phyloP scores from a whole-genome alignment of 2,113 vertebrate genomes.

The Chloebia gouldiae region DNA sequence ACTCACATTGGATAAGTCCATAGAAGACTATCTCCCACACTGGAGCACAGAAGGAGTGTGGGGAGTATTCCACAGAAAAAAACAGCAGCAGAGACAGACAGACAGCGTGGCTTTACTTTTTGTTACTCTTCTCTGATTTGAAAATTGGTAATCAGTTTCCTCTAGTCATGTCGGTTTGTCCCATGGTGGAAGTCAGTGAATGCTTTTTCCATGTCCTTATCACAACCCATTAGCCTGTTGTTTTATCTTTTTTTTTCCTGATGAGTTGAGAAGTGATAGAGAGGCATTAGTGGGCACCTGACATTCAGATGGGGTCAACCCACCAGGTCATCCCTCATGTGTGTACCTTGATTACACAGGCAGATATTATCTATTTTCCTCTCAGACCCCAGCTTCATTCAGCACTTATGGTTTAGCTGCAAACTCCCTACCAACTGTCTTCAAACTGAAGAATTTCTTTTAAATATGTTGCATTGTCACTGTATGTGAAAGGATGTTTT shows the following conservation, averaged over 20 bases:
- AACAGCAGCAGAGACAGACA: not conserved
- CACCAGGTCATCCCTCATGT: not conserved
- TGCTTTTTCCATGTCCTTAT: not conserved
- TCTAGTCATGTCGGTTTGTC: not conserved
- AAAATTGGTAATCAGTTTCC: not conserved
- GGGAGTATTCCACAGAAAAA: not conserved
- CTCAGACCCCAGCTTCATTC: not conserved
- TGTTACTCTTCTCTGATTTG: not conserved
- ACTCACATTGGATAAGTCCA: not conserved
- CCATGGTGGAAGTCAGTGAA: too few relatives aligned
- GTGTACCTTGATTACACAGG: not conserved
- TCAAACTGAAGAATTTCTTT: not conserved
- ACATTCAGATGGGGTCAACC: not conserved
- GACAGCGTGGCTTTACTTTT: not conserved
- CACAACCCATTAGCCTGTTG: not conserved
- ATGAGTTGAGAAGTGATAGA: not conserved
- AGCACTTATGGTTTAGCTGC: not conserved
- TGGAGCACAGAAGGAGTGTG: not conserved
- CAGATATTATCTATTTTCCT: not conserved
- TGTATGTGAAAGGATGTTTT: not conserved
- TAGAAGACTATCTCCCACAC: not conserved
- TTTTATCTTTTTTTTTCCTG: not conserved
- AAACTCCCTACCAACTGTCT: not conserved
- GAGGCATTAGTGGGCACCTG: not conserved
- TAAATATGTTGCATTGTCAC: not conserved